phyloP scores from a whole-genome alignment of 2,888 invertebrate genomes.

The Tubiluchus corallicola region DNA sequence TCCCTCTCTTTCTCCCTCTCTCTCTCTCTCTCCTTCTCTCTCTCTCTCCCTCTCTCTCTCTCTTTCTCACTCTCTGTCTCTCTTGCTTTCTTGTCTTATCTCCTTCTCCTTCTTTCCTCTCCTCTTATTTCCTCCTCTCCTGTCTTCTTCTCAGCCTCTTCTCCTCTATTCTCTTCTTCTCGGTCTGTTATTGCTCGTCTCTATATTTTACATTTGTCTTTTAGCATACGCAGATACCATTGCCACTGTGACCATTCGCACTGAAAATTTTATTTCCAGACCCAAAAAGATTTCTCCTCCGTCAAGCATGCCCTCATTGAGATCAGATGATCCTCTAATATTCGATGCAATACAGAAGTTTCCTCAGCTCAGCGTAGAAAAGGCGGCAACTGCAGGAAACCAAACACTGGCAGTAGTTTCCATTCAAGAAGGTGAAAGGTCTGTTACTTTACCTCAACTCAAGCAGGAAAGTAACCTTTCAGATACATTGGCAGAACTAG shows the following conservation, averaged over 20 bases:
- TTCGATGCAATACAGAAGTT: constrained; percentile 18
- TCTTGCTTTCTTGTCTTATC: neutral
- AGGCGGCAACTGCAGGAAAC: neutral
- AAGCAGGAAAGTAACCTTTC: constrained; percentile 34
- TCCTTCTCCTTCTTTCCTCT: neutral
- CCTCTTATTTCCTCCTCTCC: constrained; percentile 3
- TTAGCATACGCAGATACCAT: no score
- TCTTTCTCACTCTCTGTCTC: neutral
- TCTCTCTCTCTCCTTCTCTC: constrained; percentile 3
- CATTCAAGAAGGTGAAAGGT: constrained; percentile 27
- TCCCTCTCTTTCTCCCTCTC: constrained; percentile 3
- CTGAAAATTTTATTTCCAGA: constrained; percentile 14
- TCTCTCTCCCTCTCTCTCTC: constrained; percentile 3
- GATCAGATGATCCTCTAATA: constrained; percentile 34
- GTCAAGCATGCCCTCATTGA: constrained; percentile 15
- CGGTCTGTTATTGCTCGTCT: neutral
- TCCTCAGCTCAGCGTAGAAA: neutral
- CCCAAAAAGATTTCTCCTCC: constrained; percentile 14
- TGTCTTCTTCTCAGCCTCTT: neutral
- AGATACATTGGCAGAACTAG: constrained; percentile 34
- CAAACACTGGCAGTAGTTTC: constrained; percentile 25
- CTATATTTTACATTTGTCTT: no score
- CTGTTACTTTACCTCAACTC: constrained; percentile 29
- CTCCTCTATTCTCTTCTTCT: constrained; percentile 1
- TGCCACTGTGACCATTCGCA: no score